Evolutionary conservation across 1,140 invertebrate species (phyloP), one percentile per base, ranked within the genome.

Genomic region (Littorina saxatilis): DNA sequence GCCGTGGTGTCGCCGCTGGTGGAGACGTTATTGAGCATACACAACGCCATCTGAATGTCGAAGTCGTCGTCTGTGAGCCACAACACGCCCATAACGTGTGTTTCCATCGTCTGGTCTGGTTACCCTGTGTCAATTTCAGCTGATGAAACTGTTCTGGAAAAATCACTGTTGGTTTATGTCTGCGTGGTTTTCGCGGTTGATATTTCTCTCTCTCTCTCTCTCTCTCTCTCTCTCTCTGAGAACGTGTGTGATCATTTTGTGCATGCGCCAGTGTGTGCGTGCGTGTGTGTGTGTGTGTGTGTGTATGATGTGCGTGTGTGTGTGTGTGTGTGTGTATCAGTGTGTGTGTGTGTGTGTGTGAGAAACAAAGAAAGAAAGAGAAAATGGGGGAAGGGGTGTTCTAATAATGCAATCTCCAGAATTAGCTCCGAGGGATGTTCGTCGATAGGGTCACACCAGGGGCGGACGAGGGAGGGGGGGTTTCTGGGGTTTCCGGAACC

Each of bases 41-140:
- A 58, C 23, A 58, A n/a, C 20, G 55, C 55, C 55, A 58, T 58
- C 55, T 58, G 55, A n/a, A 58, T n/a, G 55, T 58, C 55, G 55
- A 58, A 58, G 55, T 23, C 20, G 55, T 58, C 55, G 55, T 58
- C 55, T 15, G 17, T 20, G 20, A 58, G 20, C 17, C 23, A 15
- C 55, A 58, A n/a, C 7, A 5, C 55, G 4, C n/a, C 55, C 17
- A 17, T 47, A 17, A 9, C 17, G 5, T 47, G 7, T 47, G 43
- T 5, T 15, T 4, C 4, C 55, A 58, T 58, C 55, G 3, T 58
- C 23, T 23, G n/a, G n/a, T 23, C 55, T 58, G 13, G 7, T 11
- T 50, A 50, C n/a, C 15, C 4, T 58, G 55, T 15, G 9, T 27
- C 15, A 15, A 4, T 58, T 4, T 15, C 13, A 27, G 55, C n/a